Conservation (phyloP, 2,888 invertebrate genomes). For the Zele albiditarsus region DNA sequence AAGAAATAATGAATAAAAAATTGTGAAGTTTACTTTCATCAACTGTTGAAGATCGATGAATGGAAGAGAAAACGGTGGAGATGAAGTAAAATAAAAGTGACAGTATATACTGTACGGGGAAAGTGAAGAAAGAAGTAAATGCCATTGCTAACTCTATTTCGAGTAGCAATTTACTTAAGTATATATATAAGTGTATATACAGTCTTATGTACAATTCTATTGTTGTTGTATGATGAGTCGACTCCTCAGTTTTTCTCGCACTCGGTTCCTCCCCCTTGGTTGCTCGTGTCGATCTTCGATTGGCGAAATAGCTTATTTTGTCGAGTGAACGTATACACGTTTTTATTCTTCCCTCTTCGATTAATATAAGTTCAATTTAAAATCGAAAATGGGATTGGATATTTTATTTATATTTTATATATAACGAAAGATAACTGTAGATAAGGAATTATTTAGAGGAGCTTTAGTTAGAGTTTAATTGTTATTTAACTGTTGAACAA, state of each 20-base stretch:
- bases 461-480: too few species aligned
- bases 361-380: too few species aligned
- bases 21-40: neutral
- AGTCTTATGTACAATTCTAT: neutral
- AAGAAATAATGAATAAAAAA: neutral
- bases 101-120: neutral
- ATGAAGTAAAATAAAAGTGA: neutral
- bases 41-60: neutral
- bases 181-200: neutral
- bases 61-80: too few species aligned
- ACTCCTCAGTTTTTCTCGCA: neutral
- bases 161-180: conserved; percentile 41
- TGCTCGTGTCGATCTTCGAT: neutral
- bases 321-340: neutral
- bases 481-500: too few species aligned
- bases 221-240: neutral
- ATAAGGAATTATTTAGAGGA: too few species aligned
- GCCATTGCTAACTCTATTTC: conserved; percentile 38
- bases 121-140: conserved; percentile 22
- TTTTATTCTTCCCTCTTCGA: too few species aligned
- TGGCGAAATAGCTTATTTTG: neutral
- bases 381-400: too few species aligned
- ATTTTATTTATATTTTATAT: too few species aligned
- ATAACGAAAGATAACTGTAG: too few species aligned
- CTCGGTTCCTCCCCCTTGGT: neutral